phyloP scores from a whole-genome alignment of 2,888 invertebrate species.

The Scotopteryx bipunctaria region DNA sequence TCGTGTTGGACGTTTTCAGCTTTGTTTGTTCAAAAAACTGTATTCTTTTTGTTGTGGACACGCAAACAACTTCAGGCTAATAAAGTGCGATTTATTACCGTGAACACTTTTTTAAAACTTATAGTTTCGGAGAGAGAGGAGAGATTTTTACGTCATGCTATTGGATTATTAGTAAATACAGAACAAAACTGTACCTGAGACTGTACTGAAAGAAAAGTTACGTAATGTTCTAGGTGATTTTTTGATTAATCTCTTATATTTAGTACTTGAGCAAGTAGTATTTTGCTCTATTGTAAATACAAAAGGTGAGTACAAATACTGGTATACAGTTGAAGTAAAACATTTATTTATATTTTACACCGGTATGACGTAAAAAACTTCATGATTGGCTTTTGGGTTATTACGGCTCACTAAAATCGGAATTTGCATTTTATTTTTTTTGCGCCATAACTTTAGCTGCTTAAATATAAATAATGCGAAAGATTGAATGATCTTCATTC shows the following conservation, averaged over 20 bases:
- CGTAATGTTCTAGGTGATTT: too few species aligned
- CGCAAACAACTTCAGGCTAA: constrained; percentile 27
- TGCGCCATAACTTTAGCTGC: constrained; percentile 18
- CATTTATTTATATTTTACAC: too few species aligned
- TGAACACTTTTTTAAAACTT: constrained; percentile 26
- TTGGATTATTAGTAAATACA: not conserved
- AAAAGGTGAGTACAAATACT: too few species aligned
- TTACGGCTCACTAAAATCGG: constrained; percentile 20
- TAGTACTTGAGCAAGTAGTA: too few species aligned
- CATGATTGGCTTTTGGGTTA: not conserved
- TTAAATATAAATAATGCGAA: constrained; percentile 21
- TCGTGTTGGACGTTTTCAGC: constrained; percentile 14
- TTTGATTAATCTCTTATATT: too few species aligned
- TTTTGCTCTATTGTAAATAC: too few species aligned
- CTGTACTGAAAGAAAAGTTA: too few species aligned
- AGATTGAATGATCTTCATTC: constrained; percentile 20
- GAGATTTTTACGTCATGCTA: not conserved
- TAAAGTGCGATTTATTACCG: constrained; percentile 28
- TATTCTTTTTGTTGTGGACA: constrained; percentile 27
- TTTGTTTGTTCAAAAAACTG: constrained; percentile 28
- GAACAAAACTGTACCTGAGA: not conserved
- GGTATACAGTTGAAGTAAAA: too few species aligned
- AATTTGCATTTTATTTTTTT: constrained; percentile 21
- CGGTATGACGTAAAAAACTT: not conserved
- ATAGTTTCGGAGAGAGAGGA: constrained; percentile 11